Base-by-base conservation (phyloP, 2,113 vertebrate species). In the Rallus limicola region DNA sequence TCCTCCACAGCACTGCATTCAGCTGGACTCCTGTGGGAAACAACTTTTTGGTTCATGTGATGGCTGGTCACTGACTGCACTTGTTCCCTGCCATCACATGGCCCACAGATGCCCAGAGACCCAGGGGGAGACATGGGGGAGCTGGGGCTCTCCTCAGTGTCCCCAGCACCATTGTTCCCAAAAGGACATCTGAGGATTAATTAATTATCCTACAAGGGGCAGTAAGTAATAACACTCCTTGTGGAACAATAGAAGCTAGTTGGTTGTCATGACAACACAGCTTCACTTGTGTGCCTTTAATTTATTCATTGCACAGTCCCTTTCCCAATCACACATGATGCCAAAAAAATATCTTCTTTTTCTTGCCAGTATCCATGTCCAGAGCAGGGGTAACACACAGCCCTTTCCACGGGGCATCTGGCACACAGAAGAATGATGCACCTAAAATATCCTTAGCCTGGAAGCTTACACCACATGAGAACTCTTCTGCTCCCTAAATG, bases 191-290 rank as follows among this genome's bases (percentile, higher is more conserved):
- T 95, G 90, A 94, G 88, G 94, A 95, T 96, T 94, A 94, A 97
- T 97, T 96, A 97, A 96, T 96, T 92, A 95, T 96, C 95, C 82
- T 91, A 93, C 86, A 90, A 95, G 92, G 96, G 94, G 79, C 82
- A 95, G 86, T 97, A 97, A 97, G 93, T 95, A 96, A 92, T 94
- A 96, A 93, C 83, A 87, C 92, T 96, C 82, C 34, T 93, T 52
- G 82, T 86, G 84, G 94, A 96, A 96, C 96, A 92, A 96, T 91
- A 86, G 90, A 94, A 95, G 92, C 88, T 92, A 95, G 93, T 87
- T 88, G 80, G 92, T 96, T 85, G 3, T 70, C 95, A 88, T 88
- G 91, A 65, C 95, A 92, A 96, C 76, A 3, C 69, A 62, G 88
- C 86, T 93, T 90, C 80, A 85, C 93, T 96, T 96, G 67, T 82